Evolutionary conservation across 2,888 invertebrate species (phyloP).

Genomic region (Caenorhabditis sp.): DNA sequence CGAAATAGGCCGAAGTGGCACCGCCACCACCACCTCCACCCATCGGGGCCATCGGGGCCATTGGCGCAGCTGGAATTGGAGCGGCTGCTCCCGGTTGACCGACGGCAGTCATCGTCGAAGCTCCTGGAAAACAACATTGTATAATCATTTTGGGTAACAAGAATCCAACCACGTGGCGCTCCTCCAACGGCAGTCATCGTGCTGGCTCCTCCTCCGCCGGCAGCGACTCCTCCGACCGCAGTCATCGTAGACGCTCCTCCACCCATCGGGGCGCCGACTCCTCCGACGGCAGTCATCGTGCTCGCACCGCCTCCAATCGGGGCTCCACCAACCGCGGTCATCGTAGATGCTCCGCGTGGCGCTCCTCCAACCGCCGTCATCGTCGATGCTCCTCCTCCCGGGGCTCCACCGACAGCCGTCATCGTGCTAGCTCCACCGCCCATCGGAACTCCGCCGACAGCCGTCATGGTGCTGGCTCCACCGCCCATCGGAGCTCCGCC

Average conservation of each 20-base stretch:
- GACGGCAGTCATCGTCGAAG: conserved; percentile 55
- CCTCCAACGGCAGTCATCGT: too few species aligned
- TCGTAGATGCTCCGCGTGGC: too few species aligned
- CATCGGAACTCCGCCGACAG: conserved; percentile 35
- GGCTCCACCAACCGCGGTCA: too few species aligned
- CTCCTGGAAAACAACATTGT: too few species aligned
- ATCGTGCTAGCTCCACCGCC: conserved; percentile 55
- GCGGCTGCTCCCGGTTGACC: background rate
- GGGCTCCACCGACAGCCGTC: too few species aligned
- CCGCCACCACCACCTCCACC: conserved; percentile 44
- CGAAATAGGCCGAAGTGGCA: conserved; percentile 49
- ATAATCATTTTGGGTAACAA: too few species aligned
- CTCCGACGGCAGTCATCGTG: conserved; percentile 66
- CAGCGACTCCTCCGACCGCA: conserved; percentile 44
- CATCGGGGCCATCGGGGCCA: conserved; percentile 35
- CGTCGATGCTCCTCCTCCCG: too few species aligned
- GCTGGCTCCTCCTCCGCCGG: conserved; percentile 29
- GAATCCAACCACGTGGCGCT: too few species aligned
- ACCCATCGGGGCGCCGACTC: too few species aligned
- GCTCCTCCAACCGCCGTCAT: too few species aligned
- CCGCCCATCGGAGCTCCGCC: conserved; percentile 50
- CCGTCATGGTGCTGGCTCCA: conserved; percentile 39
- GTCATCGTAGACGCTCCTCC: conserved; percentile 59
- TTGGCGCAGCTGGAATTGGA: background rate
- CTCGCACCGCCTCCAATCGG: conserved; percentile 57